Evolutionary conservation across 2,888 invertebrate genomes (phyloP).

Genomic region (Cantharis lateralis): DNA sequence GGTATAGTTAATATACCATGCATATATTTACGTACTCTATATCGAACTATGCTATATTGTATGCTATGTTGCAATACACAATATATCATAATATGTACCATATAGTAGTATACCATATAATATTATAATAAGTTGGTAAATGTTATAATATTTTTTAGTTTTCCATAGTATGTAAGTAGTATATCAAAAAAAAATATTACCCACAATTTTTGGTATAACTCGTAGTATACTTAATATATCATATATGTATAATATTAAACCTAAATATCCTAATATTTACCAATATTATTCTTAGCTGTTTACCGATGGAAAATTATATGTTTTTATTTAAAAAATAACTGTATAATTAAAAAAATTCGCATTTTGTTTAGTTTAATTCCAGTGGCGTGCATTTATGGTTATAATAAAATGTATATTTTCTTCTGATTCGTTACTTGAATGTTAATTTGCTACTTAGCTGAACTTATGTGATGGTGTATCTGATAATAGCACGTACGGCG

Average conservation of each 20-base stretch:
- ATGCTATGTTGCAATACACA: no score
- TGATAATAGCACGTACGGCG: slow-evolving; percentile 47
- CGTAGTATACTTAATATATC: no score
- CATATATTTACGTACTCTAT: background rate
- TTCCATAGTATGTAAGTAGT: no score
- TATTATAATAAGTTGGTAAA: no score
- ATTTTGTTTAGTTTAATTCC: slow-evolving; percentile 4
- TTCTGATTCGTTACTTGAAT: slow-evolving; percentile 49
- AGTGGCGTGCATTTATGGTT: slow-evolving; percentile 14
- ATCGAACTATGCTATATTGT: background rate
- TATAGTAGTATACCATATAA: no score
- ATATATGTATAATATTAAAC: no score
- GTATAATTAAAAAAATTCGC: slow-evolving; percentile 1
- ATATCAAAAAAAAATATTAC: no score
- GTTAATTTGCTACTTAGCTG: slow-evolving; percentile 49
- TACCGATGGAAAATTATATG: background rate
- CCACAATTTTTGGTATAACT: no score
- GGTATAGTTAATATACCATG: no score
- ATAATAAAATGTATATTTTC: slow-evolving; percentile 33
- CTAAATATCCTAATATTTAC: no score
- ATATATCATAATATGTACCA: no score
- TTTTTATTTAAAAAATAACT: background rate
- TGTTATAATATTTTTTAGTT: no score
- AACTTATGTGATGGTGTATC: slow-evolving; percentile 46
- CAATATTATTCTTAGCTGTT: background rate